Evolutionary conservation across 2,113 vertebrate species (phyloP).

Genomic region (Corynorhinus townsendii): DNA sequence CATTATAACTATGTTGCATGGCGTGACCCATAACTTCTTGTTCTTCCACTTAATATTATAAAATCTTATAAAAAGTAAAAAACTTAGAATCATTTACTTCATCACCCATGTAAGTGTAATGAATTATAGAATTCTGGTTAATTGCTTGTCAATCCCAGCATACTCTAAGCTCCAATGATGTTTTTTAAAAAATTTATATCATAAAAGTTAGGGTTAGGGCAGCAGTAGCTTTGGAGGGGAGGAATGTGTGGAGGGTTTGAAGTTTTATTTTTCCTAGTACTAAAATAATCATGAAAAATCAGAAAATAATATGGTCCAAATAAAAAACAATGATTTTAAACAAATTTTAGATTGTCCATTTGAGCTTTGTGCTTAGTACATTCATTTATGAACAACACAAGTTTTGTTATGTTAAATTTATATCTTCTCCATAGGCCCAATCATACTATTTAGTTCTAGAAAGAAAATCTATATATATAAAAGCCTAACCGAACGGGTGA

Average conservation of each 20-base stretch:
- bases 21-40: neutral
- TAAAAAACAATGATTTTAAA: too few species aligned
- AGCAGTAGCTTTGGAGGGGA: neutral
- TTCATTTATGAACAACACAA: too few species aligned
- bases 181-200: constrained; percentile 8
- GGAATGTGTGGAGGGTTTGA: neutral
- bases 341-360: too few species aligned
- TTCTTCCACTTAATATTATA: neutral
- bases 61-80: neutral
- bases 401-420: too few species aligned
- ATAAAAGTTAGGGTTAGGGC: neutral
- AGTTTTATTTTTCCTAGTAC: neutral
- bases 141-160: neutral
- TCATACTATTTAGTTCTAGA: too few species aligned
- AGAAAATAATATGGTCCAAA: neutral
- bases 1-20: neutral
- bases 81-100: neutral
- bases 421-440: too few species aligned
- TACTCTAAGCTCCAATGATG: neutral
- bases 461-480: too few species aligned
- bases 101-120: neutral
- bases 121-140: neutral
- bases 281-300: neutral
- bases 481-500: too few species aligned
- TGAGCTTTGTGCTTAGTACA: too few species aligned